Conservation (phyloP, 2,888 invertebrate species). For the Kryphioiulus occultus region DNA sequence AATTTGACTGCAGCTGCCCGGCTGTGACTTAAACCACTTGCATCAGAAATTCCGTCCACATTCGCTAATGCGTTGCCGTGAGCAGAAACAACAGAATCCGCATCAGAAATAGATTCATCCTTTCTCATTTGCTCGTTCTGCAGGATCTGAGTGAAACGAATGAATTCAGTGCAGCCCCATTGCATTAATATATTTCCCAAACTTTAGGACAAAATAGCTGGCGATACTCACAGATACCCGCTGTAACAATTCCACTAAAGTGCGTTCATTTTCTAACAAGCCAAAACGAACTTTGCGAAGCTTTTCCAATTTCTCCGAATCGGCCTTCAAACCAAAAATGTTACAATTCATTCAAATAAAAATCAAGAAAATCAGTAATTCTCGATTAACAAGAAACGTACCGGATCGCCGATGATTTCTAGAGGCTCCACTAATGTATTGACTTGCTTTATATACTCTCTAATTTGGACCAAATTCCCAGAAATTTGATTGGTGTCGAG, state of each 20-base stretch:
- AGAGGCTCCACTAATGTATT: constrained; percentile 49
- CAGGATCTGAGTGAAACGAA: background rate
- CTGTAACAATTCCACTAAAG: constrained; percentile 45
- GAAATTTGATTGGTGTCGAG: constrained; percentile 68
- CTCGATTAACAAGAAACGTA: background rate
- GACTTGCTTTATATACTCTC: constrained; percentile 68
- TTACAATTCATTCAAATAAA: background rate
- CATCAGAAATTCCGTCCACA: constrained; percentile 33
- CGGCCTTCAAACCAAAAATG: constrained; percentile 8
- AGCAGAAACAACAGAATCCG: background rate
- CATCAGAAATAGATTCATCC: constrained; percentile 18
- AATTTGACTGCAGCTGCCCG: background rate
- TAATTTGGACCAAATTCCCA: constrained; percentile 73
- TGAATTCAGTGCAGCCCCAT: no score
- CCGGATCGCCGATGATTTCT: constrained; percentile 50
- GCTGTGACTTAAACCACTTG: constrained; percentile 30
- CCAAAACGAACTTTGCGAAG: constrained; percentile 39
- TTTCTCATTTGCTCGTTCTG: background rate
- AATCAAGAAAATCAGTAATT: background rate
- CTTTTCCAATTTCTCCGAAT: constrained; percentile 46
- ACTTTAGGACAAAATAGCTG: background rate
- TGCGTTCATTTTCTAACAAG: constrained; percentile 48
- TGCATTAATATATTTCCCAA: no score
- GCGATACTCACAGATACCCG: background rate
- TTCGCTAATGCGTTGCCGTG: constrained; percentile 15